A percentile compares a stretch with the other conserved stretches of the same genome.
Conservation (phyloP, 2,797 vertebrate genomes). For the Chelmon rostratus region DNA sequence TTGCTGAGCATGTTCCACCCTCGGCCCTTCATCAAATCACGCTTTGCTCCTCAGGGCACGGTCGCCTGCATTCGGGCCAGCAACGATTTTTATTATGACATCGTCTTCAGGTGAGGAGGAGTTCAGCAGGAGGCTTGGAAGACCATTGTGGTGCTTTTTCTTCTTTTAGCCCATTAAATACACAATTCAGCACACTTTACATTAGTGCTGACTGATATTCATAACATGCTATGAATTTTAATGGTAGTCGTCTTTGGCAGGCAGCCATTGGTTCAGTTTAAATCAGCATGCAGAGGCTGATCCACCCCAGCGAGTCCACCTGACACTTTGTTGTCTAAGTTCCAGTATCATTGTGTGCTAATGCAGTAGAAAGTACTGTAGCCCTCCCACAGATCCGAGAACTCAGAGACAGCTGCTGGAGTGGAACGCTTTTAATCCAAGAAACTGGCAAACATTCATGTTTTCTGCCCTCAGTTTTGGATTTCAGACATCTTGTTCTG, state of each 20-base stretch:
- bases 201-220: constrained; percentile 24
- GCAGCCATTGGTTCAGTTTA: constrained; percentile 25
- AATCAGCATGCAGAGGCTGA: constrained; percentile 11
- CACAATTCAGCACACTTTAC: neutral
- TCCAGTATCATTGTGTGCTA: neutral
- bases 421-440: neutral
- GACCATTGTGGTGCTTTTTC: neutral
- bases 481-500: neutral
- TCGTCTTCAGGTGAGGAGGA: constrained; percentile 91
- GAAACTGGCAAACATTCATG: neutral
- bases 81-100: constrained; percentile 93
- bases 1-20: constrained; percentile 97
- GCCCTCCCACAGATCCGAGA: neutral
- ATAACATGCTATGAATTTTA: constrained; percentile 8
- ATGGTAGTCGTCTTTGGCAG: constrained; percentile 14
- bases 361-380: constrained; percentile 1
- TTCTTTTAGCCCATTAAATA: neutral
- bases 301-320: neutral
- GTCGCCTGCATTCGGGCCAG: constrained; percentile 93
- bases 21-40: constrained; percentile 93
- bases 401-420: neutral
- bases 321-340: neutral
- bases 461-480: neutral
- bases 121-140: neutral
- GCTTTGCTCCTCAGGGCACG: constrained; percentile 95